Base-by-base conservation (phyloP, 2,113 vertebrate genomes). In the Elephas maximus region DNA sequence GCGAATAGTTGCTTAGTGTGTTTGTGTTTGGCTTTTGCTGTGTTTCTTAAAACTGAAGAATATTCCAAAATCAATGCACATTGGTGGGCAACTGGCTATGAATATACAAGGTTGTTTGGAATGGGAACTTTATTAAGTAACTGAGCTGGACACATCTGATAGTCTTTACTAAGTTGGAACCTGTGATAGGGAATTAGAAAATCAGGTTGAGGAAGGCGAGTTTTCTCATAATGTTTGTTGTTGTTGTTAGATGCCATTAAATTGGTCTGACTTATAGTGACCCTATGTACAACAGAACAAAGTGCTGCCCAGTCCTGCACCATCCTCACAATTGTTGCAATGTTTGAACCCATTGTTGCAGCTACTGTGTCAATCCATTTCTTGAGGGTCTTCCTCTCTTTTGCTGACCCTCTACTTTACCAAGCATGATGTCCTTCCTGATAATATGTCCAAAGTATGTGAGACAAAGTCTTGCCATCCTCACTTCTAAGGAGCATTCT, bases 31-130 rank as follows among this genome's bases (percentile, higher is more conserved):
- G 21, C 6, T 87, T 21, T 76, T 60, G n/a, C 20, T 92, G 28
- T 63, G 26, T 84, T 93, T 93, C 85, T 86, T 91, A 67, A 87
- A 81, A 69, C 9, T 1, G 1, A 91, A 90, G 69, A 76, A 69
- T 65, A 80, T 76, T 69, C 8, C 24, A 79, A 28, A 57, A 60
- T 94, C 21, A n/a, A 48, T 79, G 24, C 15, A 79, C 23, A 45
- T 10, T 37, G 21, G 76, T 80, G 24, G 44, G 48, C 41, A 77
- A 45, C 11, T 10, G 26, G 8, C 44, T 77, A 11, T 77, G 60
- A 89, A 44, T 57, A 45, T 57, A 62, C 0, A 65, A 21, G 37
- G 1, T 44, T 80, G 24, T 37, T 85, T 73, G 77, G 21, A 6
- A 74, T 28, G 65, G 44, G 37, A 12, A 67, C 6, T 85, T 79